Evolutionary conservation across 2,888 invertebrate genomes (phyloP), one percentile per base, ranked within the genome.

Genomic region (Pollenia labialis): DNA sequence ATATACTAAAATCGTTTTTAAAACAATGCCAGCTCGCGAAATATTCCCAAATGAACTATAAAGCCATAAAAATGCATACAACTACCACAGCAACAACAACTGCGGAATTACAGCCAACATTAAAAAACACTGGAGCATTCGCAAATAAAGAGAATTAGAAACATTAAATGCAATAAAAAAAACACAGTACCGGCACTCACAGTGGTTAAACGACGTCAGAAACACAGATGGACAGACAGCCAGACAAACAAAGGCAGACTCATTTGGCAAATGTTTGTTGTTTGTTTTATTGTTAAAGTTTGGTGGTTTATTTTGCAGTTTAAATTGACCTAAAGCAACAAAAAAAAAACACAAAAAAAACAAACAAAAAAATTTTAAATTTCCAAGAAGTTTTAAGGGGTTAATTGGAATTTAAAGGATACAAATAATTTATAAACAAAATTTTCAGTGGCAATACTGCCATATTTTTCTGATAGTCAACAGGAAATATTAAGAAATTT

Each of bases 41-140:
- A 87, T 82, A 54, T 83, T 83, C 88, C 86, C 86, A 85, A 86
- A 80, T 83, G 76, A 79, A 72, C 79, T 77, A 76, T 66, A 82
- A 81, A 84, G 84, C 88, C 84, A 85, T 85, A 84, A 40, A 83
- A 83, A 80, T 84, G 84, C 81, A 77, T 68, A 81, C 64, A 71
- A 58, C 56, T 12, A 77, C 69, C 75, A 71, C 48, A 60, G 69
- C 42, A 48, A 42, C 32, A 56, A 50, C 16, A 18, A 56, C 48
- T 18, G 14, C 58, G 50, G n/a, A 85, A 60, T 48, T n/a, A 18
- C 48, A 64, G 18, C 6, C 50, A 74, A 68, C 18, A 58, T 60
- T 32, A 32, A 32, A 69, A 77, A 71, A 66, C 32, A 23, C 71
- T 79, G 77, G 56, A 84, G 71, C 56, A 64, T 64, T 83, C 44